Base-by-base conservation (phyloP, 92 coral and sea anemone species). In the Porites divaricata region DNA sequence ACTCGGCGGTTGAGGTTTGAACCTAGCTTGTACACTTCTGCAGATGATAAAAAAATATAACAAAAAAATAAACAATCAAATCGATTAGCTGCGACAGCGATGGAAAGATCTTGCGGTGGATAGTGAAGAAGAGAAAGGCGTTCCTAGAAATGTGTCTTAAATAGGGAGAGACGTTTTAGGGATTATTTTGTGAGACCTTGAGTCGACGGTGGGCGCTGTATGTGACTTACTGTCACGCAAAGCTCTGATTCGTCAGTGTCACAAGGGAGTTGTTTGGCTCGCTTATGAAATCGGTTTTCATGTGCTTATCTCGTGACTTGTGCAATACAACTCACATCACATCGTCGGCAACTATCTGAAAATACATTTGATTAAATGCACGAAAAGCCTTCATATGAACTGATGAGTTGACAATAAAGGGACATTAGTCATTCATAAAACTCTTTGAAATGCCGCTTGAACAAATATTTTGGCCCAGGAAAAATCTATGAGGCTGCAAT, bases 391-490 rank as follows among this genome's bases (percentile, higher is more conserved):
- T 51, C 69, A 45, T 19, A 19, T 9, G 17, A 21, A 62, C 51
- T 13, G 24, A 73, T 52, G 13, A 52, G 54, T 54, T 71, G 70
- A 19, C 72, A 73, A 74, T 53, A 52, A 8, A 68, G 75, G 65
- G 53, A 65, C 50, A 68, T 1, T 15, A 21, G 19, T 17, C 67
- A 49, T 23, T 35, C 50, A 63, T 19, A 24, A 26, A 79, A 53
- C 22, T 26, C 75, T 79, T 67, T 67, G 74, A 65, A 67, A 17
- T 6, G 23, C 84, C 54, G 66, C 54, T 76, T 28, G 22, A 24
- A 19, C 3, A 17, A 67, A 41, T 17, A 35, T 49, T 70, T 2
- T 17, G 12, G 45, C 15, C 13, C 48, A 35, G 4, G 41, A 35
- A 67, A 12, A 64, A 64, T 16, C 25, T 12, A n/a, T 17, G 68